Conservation (phyloP, 2,888 invertebrate species). For the Tetramorium bicarinatum region DNA sequence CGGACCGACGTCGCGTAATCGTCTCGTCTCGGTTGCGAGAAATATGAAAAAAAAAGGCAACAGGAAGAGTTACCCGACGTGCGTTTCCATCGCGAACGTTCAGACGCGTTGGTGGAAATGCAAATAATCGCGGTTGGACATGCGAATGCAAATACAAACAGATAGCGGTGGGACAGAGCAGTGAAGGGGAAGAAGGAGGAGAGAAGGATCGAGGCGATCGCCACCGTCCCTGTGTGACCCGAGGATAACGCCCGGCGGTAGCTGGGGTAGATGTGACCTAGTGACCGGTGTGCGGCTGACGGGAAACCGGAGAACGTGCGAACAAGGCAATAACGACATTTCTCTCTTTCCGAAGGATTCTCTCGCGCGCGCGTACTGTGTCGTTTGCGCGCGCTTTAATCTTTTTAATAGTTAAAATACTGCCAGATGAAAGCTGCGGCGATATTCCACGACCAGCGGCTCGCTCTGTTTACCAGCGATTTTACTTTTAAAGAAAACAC, state of each 20-base stretch:
- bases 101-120: slow-evolving; percentile 53
- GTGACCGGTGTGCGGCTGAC: slow-evolving; percentile 38
- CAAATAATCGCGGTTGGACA: slow-evolving; percentile 50
- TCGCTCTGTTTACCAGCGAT: slow-evolving; percentile 29
- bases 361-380: not conserved
- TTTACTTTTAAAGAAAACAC: slow-evolving; percentile 31
- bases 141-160: slow-evolving; percentile 62
- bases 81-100: slow-evolving; percentile 35
- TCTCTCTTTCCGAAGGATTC: slow-evolving; percentile 14
- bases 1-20: not conserved
- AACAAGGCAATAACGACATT: slow-evolving; percentile 53
- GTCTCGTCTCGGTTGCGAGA: not conserved
- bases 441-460: not conserved
- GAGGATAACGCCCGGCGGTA: slow-evolving; percentile 3
- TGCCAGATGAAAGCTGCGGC: not conserved
- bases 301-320: slow-evolving; percentile 10
- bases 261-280: slow-evolving; percentile 45
- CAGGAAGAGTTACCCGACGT: not conserved
- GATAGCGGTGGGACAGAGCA: not conserved
- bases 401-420: slow-evolving; percentile 22
- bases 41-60: not conserved
- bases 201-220: slow-evolving; percentile 15
- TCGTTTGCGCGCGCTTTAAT: slow-evolving; percentile 42
- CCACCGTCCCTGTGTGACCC: not conserved
- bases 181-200: not conserved